Evolutionary conservation across 2,797 vertebrate species (phyloP).

Genomic region (Dendrocincla fuliginosa): DNA sequence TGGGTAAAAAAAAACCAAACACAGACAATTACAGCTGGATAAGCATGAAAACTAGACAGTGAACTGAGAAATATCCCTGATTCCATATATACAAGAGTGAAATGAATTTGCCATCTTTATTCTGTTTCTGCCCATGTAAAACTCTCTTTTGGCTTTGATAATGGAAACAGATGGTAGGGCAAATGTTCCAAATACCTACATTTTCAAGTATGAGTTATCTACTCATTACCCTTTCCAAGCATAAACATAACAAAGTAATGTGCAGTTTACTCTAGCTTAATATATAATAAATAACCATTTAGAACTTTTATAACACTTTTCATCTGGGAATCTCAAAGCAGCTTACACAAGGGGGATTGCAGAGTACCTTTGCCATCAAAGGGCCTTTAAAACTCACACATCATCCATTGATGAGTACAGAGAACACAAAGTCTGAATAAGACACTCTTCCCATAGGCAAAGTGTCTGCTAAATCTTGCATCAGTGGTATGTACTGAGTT

Average conservation of each 20-base stretch:
- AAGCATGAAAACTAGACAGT: background rate
- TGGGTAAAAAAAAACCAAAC: background rate
- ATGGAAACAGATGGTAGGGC: background rate
- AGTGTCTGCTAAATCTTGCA: background rate
- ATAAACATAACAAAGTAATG: conserved; percentile 40
- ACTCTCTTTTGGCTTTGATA: background rate
- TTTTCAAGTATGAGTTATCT: conserved; percentile 18
- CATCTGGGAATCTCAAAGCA: conserved; percentile 29
- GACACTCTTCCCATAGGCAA: background rate
- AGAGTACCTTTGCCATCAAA: conserved; percentile 2
- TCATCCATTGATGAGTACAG: background rate
- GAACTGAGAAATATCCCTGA: background rate
- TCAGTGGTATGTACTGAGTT: background rate
- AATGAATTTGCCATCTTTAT: background rate
- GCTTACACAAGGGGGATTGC: background rate
- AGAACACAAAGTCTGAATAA: background rate
- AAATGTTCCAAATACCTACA: background rate
- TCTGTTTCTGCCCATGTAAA: background rate
- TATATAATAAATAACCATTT: conserved; percentile 41
- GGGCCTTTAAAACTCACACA: conserved; percentile 10
- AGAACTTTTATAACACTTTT: conserved; percentile 37
- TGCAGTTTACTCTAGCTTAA: conserved; percentile 27
- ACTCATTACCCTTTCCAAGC: background rate
- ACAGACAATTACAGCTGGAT: background rate
- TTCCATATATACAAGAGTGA: background rate